Evolutionary conservation across 37 sponge, comb jelly and placozoan species (phyloP), one percentile per base, ranked within the genome.

Genomic region (Theonella swinhoei): DNA sequence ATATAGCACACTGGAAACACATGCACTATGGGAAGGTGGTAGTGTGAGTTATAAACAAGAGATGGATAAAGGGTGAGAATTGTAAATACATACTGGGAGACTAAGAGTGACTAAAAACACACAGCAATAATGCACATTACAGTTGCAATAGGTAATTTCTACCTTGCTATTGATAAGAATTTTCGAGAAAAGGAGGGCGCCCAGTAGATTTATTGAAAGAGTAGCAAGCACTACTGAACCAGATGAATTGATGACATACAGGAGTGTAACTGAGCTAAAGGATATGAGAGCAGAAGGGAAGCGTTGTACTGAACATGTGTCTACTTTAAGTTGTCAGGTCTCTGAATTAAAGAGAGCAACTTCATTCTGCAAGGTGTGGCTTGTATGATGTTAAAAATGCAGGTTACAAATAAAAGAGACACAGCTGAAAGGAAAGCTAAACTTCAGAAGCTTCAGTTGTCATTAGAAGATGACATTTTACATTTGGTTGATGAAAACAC

Each of bases 71-170:
- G n/a, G n/a, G n/a, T n/a, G n/a, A n/a, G n/a, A n/a, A n/a, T n/a
- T n/a, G n/a, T n/a, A n/a, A n/a, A n/a, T n/a, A n/a, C n/a, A n/a
- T n/a, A n/a, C n/a, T n/a, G n/a, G n/a, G n/a, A n/a, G n/a, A n/a
- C n/a, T n/a, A n/a, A n/a, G n/a, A n/a, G n/a, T n/a, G n/a, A n/a
- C n/a, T n/a, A n/a, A n/a, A n/a, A n/a, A n/a, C n/a, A n/a, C n/a
- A n/a, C n/a, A n/a, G n/a, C n/a, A n/a, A n/a, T n/a, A n/a, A n/a
- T n/a, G n/a, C n/a, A n/a, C n/a, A n/a, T n/a, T n/a, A n/a, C n/a
- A n/a, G n/a, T n/a, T 25, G 47, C 77, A 78, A 77, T 86, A 32
- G 87, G 87, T 28, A 32, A 70, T 61, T 65, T 86, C 35, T 86
- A 86, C 35, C 42, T 38, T 38, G 64, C 69, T 32, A 78, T 86